Base-by-base conservation (phyloP, 2,113 vertebrate species). In the Chloropsis hardwickii region DNA sequence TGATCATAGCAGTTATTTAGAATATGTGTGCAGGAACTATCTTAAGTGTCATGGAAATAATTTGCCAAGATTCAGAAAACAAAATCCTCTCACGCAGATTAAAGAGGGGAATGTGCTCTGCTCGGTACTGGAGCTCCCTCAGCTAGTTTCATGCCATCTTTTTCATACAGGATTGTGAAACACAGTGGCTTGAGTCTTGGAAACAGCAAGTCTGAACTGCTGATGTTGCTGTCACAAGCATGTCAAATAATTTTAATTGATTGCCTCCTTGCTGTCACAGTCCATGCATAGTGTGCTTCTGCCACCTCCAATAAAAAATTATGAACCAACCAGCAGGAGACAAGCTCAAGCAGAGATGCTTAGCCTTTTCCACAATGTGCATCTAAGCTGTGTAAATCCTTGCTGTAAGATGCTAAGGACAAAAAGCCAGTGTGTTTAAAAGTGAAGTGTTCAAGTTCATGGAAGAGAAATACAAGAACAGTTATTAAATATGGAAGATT, bases 251-350 rank as follows among this genome's bases (percentile, higher is more conserved):
- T 71, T 95, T 88, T 67, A 81, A 93, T 67, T 48, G 82, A 93
- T 10, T 91, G 58, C 87, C 67, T 95, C 67, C 51, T 86, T 70
- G 56, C 82, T 92, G 93, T 81, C 91, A 91, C 54, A 81, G 86
- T 60, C 76, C 81, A 60, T 10, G 71, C 56, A 87, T 5, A 74
- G 44, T 10, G 25, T 67, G 64, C 79, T 95, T 91, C 76, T 90
- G 88, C 78, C 73, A 82, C 74, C 60, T 95, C 71, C 90, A 90
- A 35, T 51, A 90, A 87, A 87, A 87, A 86, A 90, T 93, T 81
- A 90, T 47, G 47, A 95, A 78, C 39, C n/a, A 77, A 50, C 9
- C 69, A 73, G 88, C 47, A 86, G 51, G 88, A 4, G 6, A 90
- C 50, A 92, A 85, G 80, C 64, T 86, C 79, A 37, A 70, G 80